These are phyloP conservation scores for Thalassarche chlororhynchos DNA, from an alignment of 2,113 vertebrate species.

Conservation along the genomic window DNA sequence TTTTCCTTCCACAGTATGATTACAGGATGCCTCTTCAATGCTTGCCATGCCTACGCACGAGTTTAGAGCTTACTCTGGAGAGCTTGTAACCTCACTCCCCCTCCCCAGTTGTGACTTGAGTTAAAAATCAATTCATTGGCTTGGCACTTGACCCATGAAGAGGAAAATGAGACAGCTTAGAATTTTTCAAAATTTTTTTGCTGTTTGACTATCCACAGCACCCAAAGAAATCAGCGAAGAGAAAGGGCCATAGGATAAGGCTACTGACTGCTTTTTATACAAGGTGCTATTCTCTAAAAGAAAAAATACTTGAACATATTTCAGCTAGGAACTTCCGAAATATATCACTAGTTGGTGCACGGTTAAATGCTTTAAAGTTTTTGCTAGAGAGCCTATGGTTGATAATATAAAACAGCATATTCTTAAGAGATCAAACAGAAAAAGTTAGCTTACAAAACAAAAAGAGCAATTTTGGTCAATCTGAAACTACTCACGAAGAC, in stretches of 20 bases:
- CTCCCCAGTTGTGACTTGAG: not conserved
- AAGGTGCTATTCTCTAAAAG: not conserved
- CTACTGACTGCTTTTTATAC: not conserved
- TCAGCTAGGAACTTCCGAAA: not conserved
- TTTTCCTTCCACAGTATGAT: not conserved
- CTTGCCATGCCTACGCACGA: rapidly evolving
- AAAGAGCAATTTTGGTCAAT: not conserved
- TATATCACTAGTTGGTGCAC: not conserved
- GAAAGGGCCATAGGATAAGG: not conserved
- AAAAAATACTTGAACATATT: rapidly evolving
- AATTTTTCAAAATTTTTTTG: not conserved
- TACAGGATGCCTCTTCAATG: not conserved
- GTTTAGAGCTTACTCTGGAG: not conserved
- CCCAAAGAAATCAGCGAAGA: not conserved
- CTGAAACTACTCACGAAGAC: not conserved
- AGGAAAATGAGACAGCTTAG: not conserved
- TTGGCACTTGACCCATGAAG: not conserved
- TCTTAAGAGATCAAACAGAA: not conserved
- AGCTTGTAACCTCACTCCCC: too few species aligned
- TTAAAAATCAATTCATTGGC: not conserved
- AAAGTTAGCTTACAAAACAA: not conserved
- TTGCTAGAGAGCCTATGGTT: not conserved
- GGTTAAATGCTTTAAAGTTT: not conserved
- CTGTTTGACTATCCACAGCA: not conserved
- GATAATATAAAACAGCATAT: not conserved